A percentile compares a stretch with the other conserved stretches of the same genome.
Conservation (phyloP, 37 sponge, comb jelly and placozoan genomes). For the Beroe ovata region DNA sequence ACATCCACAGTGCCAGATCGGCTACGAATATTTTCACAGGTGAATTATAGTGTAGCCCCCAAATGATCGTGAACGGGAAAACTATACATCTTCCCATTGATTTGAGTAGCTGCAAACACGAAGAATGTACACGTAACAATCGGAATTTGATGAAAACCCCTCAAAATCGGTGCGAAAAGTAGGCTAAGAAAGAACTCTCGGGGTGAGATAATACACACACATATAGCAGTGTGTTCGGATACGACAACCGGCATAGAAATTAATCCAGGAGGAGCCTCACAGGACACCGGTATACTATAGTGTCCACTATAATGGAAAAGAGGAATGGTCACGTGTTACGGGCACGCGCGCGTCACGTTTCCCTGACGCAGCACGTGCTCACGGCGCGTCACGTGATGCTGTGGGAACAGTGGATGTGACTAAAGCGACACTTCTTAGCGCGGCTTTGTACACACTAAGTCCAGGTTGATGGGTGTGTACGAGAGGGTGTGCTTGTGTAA, state of each 20-base stretch:
- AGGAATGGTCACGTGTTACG: not conserved
- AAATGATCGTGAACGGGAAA: too few species aligned
- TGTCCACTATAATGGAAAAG: not conserved
- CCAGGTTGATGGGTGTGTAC: too few species aligned
- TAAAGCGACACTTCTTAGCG: conserved; percentile 32
- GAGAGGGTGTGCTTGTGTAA: too few species aligned
- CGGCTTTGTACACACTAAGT: conserved; percentile 11
- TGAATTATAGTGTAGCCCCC: too few species aligned
- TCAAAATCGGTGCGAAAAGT: too few species aligned
- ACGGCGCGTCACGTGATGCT: conserved; percentile 2
- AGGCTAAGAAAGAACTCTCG: too few species aligned
- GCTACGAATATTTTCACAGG: too few species aligned
- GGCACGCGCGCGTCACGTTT: conserved; percentile 6
- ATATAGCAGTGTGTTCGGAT: not conserved
- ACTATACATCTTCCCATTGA: too few species aligned
- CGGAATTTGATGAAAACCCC: too few species aligned
- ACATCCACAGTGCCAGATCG: too few species aligned
- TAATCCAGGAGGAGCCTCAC: conserved; percentile 41
- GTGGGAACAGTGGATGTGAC: not conserved
- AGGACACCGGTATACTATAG: not conserved
- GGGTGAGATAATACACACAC: not conserved
- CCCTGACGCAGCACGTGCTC: not conserved
- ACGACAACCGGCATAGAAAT: conserved; percentile 25
- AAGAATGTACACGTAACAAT: too few species aligned
- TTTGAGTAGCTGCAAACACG: too few species aligned